Percentiles rank a stretch among this genome's conserved stretches.
phyloP scores from a whole-genome alignment of 2,888 invertebrate genomes.

The Troides helena region DNA sequence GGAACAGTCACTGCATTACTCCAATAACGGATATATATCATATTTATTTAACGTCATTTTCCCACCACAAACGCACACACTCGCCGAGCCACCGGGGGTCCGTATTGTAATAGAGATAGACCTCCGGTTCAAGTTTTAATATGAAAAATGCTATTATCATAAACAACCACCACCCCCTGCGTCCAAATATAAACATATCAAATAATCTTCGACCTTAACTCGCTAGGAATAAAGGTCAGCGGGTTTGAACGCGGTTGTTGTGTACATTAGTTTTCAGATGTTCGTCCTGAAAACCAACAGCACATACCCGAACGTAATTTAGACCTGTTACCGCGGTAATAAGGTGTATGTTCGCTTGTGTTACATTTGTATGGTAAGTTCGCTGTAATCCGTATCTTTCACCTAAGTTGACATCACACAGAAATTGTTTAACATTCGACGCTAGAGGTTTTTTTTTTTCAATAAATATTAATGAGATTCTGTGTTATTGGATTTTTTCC shows the following conservation, averaged over 20 bases:
- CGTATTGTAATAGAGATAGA: slow-evolving; percentile 31
- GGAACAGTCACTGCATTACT: slow-evolving; percentile 5
- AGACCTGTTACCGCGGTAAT: slow-evolving; percentile 30
- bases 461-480: slow-evolving; percentile 63
- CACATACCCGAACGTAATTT: slow-evolving; percentile 39
- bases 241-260: slow-evolving; percentile 13
- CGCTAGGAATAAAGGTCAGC: slow-evolving; percentile 10
- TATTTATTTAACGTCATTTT: slow-evolving; percentile 29
- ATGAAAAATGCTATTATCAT: slow-evolving; percentile 78
- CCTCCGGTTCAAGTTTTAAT: slow-evolving; percentile 64
- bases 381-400: slow-evolving; percentile 37
- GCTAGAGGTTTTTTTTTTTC: slow-evolving; percentile 44
- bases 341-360: slow-evolving; percentile 33
- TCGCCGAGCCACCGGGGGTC: slow-evolving; percentile 17
- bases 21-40: slow-evolving; percentile 18
- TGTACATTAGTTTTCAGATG: slow-evolving; percentile 30
- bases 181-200: slow-evolving; percentile 16
- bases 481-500: slow-evolving; percentile 44
- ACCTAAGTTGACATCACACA: slow-evolving; percentile 51
- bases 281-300: slow-evolving; percentile 24
- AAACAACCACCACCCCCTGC: slow-evolving; percentile 39
- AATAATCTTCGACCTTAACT: slow-evolving; percentile 32
- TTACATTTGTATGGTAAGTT: slow-evolving; percentile 26
- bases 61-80: slow-evolving; percentile 31
- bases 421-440: slow-evolving; percentile 59